Conservation (phyloP, 2,797 vertebrate genomes). For the Muscicapa striata region DNA sequence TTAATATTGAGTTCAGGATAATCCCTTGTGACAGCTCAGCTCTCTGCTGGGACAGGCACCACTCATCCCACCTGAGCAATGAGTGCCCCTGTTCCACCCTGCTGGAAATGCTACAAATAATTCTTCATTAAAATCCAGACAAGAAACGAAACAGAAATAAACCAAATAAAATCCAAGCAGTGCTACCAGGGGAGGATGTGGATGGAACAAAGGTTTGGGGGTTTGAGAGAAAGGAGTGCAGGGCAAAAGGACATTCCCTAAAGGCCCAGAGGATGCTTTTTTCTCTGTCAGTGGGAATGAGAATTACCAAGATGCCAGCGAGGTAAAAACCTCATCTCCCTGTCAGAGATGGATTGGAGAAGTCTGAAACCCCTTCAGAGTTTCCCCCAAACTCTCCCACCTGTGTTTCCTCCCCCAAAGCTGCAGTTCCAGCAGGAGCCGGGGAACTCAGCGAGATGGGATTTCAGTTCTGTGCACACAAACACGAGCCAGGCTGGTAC, state of each 20-base stretch:
- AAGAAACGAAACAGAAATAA: neutral
- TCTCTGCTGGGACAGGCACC: neutral
- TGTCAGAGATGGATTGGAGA: fast-evolving
- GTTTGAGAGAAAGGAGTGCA: fast-evolving
- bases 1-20: neutral
- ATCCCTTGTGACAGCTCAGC: neutral
- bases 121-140: neutral
- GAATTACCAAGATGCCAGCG: neutral
- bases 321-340: neutral
- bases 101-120: neutral
- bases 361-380: neutral
- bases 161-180: neutral
- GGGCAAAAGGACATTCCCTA: neutral
- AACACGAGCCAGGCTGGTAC: neutral
- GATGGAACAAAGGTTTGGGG: neutral
- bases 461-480: neutral
- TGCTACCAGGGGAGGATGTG: neutral
- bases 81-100: neutral
- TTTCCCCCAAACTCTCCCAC: neutral
- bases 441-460: fast-evolving
- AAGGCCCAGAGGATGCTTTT: neutral
- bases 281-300: neutral
- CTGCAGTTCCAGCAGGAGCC: neutral
- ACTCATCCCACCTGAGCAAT: neutral
- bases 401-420: neutral